phyloP scores from a whole-genome alignment of 2,113 vertebrate genomes.

The Alouatta palliata region DNA sequence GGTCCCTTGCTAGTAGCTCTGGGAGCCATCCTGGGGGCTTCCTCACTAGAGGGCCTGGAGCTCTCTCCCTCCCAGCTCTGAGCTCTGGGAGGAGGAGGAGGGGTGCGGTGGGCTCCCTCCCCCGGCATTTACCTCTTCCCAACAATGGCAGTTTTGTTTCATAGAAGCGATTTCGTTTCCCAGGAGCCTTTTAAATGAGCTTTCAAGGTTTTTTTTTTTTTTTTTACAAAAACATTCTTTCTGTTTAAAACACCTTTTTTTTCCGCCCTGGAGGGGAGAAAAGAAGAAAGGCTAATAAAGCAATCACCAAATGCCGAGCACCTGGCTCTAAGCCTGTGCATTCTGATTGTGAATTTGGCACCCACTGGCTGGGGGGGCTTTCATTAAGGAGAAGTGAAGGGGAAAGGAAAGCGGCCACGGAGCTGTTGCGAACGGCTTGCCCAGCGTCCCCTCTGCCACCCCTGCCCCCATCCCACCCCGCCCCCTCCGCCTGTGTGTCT shows the following conservation, averaged over 20 bases:
- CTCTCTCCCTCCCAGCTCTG: not conserved
- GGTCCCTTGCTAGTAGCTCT: not conserved
- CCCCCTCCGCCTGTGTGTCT: not conserved
- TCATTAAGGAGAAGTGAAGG: slow-evolving; percentile 6
- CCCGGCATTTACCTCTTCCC: slow-evolving; percentile 21
- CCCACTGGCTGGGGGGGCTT: not conserved
- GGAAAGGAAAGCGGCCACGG: rapidly evolving
- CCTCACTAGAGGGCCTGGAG: not conserved
- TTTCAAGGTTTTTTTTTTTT: slow-evolving; percentile 46
- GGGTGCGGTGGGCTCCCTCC: not conserved
- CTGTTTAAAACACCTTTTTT: slow-evolving; percentile 66
- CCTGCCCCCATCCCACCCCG: rapidly evolving
- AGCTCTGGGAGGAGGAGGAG: not conserved
- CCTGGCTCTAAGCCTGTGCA: slow-evolving; percentile 33
- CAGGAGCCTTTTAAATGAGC: slow-evolving; percentile 69
- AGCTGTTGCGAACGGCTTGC: not conserved
- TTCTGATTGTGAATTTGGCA: slow-evolving; percentile 21
- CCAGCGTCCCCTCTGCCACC: not conserved
- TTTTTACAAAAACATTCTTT: slow-evolving; percentile 29
- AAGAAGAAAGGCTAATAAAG: slow-evolving; percentile 60
- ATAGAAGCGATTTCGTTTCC: slow-evolving; percentile 49
- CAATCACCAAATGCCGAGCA: slow-evolving; percentile 41
- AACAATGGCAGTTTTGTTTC: slow-evolving; percentile 73
- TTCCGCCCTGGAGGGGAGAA: slow-evolving; percentile 11
- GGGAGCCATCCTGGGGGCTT: not conserved